A percentile compares a stretch with the other conserved stretches of the same genome.
Conservation (phyloP, 1,140 invertebrate genomes). For the Anastrepha obliqua region DNA sequence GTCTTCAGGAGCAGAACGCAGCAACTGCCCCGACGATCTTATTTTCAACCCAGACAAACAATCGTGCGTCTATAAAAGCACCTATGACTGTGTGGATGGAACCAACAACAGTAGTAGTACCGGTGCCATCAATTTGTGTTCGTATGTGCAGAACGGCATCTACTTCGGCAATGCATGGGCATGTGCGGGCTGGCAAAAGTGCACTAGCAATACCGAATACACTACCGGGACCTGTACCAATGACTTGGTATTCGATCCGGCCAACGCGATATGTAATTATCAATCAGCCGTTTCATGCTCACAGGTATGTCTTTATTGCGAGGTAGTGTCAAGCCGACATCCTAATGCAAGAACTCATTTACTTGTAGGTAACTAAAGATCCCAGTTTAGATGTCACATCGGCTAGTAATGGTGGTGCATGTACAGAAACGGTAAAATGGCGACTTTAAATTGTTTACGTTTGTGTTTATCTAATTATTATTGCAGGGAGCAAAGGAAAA, state of each 20-base stretch:
- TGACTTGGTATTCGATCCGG: constrained; percentile 56
- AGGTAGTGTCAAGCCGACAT: not conserved
- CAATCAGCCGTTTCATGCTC: constrained; percentile 54
- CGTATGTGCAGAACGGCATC: constrained; percentile 55
- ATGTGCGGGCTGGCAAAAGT: constrained; percentile 61
- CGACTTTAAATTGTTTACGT: not conserved
- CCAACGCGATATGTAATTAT: constrained; percentile 59
- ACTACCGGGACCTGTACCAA: constrained; percentile 57
- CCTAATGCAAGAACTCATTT: not conserved
- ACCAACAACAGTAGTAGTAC: not conserved
- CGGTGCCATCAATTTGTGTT: constrained; percentile 60
- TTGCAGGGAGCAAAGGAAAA: not conserved
- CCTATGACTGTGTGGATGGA: constrained; percentile 53
- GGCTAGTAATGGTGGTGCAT: constrained; percentile 29
- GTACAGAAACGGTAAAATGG: not conserved
- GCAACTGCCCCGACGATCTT: constrained; percentile 60
- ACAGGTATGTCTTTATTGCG: constrained; percentile 52
- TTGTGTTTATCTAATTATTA: not conserved
- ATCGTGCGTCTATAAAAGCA: constrained; percentile 58
- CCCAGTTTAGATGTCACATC: constrained; percentile 35
- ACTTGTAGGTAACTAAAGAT: constrained; percentile 60
- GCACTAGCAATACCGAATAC: constrained; percentile 56
- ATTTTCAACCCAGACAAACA: constrained; percentile 60
- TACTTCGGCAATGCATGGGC: constrained; percentile 62
- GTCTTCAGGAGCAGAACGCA: constrained; percentile 50